Conservation (phyloP, 1,140 invertebrate species). For the Bombus waltoni region DNA sequence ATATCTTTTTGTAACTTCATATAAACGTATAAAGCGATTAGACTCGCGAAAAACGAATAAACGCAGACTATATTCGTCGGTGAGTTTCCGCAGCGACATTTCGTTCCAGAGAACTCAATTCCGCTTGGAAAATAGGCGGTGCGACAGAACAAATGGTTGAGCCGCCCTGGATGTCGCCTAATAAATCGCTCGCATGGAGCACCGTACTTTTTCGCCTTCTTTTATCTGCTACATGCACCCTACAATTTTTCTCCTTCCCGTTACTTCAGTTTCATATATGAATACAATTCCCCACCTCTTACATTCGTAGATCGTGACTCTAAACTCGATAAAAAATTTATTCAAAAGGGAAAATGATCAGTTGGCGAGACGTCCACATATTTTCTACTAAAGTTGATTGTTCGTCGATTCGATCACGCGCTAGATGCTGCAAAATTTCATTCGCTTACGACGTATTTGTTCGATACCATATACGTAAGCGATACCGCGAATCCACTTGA, state of each 20-base stretch:
- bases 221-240: background rate
- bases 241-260: slow-evolving; percentile 1
- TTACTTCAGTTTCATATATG: background rate
- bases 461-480: too few relatives aligned
- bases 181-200: slow-evolving; percentile 63
- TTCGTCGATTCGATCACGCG: too few relatives aligned
- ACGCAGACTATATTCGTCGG: background rate
- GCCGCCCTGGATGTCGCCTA: slow-evolving; percentile 61
- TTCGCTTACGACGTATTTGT: too few relatives aligned
- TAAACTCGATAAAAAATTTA: background rate
- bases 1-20: background rate
- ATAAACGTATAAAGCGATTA: background rate
- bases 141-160: slow-evolving; percentile 67
- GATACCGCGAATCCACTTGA: too few relatives aligned
- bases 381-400: background rate
- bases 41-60: background rate
- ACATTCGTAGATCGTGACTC: background rate
- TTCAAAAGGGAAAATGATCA: background rate
- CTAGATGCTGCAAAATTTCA: too few relatives aligned
- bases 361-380: background rate
- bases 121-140: slow-evolving; percentile 56
- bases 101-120: slow-evolving; percentile 64
- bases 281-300: background rate
- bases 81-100: slow-evolving; percentile 10
- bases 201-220: background rate